Evolutionary conservation across 2,113 vertebrate genomes (phyloP).

Genomic region (Planiliza haematocheilus): DNA sequence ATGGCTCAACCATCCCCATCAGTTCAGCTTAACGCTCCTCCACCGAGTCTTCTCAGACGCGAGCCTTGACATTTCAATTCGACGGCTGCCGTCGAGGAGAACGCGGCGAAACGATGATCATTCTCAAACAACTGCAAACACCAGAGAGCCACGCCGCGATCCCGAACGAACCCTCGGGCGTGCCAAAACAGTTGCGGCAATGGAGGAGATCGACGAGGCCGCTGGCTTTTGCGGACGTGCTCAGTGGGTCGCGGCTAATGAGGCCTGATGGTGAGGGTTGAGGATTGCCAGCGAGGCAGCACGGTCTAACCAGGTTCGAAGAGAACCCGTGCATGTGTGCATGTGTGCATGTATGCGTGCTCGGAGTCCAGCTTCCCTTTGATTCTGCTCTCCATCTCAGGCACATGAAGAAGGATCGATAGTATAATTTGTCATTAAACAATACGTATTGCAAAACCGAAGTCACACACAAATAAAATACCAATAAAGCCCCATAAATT

Average conservation of each 20-base stretch:
- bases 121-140: constrained; percentile 30
- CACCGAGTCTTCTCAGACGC: constrained; percentile 15
- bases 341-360: too few species aligned
- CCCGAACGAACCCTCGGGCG: constrained; percentile 29
- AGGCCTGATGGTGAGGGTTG: constrained; percentile 27
- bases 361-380: background rate
- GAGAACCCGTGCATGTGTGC: too few species aligned
- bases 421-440: background rate
- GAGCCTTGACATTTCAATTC: constrained; percentile 67
- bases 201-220: constrained; percentile 15
- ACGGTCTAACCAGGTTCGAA: constrained; percentile 20
- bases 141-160: constrained; percentile 15
- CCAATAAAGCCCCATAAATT: background rate
- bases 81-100: constrained; percentile 43
- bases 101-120: constrained; percentile 28
- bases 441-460: background rate
- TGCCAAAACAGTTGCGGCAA: background rate
- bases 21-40: constrained; percentile 16
- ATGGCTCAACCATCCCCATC: constrained; percentile 23
- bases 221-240: constrained; percentile 38
- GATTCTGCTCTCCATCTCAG: background rate
- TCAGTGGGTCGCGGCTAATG: constrained; percentile 30
- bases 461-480: background rate
- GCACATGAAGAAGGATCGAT: background rate
- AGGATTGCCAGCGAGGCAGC: background rate